phyloP scores from a whole-genome alignment of 2,113 vertebrate species.

The Phaethornis superciliosus region DNA sequence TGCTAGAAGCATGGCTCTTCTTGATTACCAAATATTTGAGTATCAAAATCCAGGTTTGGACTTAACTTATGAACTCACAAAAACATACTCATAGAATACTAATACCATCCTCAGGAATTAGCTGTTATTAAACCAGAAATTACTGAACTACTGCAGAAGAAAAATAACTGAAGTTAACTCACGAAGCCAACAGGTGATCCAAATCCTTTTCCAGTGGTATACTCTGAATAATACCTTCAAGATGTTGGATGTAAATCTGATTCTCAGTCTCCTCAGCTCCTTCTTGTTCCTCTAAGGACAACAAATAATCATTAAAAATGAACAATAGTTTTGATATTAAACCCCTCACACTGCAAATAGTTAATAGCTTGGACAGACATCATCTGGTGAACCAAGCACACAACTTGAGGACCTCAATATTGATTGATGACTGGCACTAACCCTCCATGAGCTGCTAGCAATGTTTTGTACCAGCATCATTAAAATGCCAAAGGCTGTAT shows the following conservation, averaged over 20 bases:
- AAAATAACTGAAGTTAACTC: conserved; percentile 32
- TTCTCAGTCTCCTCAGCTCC: conserved; percentile 51
- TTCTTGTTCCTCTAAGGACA: conserved; percentile 64
- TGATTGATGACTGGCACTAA: not conserved
- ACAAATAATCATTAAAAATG: not conserved
- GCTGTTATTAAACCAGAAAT: not conserved
- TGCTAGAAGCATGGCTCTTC: not conserved
- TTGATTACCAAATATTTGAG: not conserved
- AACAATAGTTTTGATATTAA: not conserved
- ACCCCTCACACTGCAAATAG: not conserved
- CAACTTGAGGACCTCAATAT: not conserved
- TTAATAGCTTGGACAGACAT: not conserved
- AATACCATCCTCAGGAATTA: not conserved
- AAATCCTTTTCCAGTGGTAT: conserved; percentile 82
- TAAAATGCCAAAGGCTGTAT: not conserved
- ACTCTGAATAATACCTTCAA: conserved; percentile 81
- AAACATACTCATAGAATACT: not conserved
- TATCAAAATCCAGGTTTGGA: not conserved
- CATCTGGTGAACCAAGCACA: not conserved
- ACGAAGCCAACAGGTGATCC: conserved; percentile 83
- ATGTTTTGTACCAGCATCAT: not conserved
- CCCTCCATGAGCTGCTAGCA: not conserved
- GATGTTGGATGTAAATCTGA: conserved; percentile 56
- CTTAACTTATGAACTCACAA: not conserved
- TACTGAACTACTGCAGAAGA: not conserved